A percentile compares a stretch with the other conserved stretches of the same genome.
Conservation (phyloP, 1,140 invertebrate species). For the Gryon sp. region DNA sequence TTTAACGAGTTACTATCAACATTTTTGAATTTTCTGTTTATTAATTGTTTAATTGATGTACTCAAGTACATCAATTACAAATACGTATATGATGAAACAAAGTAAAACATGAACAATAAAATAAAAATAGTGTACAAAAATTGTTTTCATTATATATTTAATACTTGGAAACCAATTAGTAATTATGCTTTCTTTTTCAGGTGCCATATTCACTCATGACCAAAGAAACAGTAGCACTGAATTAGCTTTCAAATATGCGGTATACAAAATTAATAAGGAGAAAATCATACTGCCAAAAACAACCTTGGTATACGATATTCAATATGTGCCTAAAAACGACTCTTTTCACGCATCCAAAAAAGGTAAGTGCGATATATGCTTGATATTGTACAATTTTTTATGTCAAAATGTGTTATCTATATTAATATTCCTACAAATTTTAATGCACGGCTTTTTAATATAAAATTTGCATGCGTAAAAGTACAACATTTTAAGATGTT, state of each 20-base stretch:
- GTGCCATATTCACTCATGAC: conserved; percentile 84
- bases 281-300: conserved; percentile 83
- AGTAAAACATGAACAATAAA: too few species aligned
- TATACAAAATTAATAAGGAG: conserved; percentile 84
- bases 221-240: conserved; percentile 83
- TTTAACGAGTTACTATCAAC: too few species aligned
- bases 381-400: not conserved
- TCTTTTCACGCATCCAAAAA: conserved; percentile 85
- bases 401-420: not conserved
- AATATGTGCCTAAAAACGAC: conserved; percentile 84
- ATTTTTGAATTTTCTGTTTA: too few species aligned
- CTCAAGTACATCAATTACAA: too few species aligned
- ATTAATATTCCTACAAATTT: not conserved
- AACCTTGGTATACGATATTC: conserved; percentile 83
- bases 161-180: not conserved
- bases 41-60: too few species aligned
- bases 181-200: conserved; percentile 72
- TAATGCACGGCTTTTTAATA: too few species aligned
- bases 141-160: not conserved
- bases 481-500: too few species aligned
- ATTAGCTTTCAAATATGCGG: conserved; percentile 85
- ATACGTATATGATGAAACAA: too few species aligned
- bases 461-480: too few species aligned
- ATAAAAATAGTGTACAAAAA: not conserved
- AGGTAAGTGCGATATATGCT: conserved; percentile 78